phyloP scores from a whole-genome alignment of 2,888 invertebrate genomes.

The Linnaemya tessellans region DNA sequence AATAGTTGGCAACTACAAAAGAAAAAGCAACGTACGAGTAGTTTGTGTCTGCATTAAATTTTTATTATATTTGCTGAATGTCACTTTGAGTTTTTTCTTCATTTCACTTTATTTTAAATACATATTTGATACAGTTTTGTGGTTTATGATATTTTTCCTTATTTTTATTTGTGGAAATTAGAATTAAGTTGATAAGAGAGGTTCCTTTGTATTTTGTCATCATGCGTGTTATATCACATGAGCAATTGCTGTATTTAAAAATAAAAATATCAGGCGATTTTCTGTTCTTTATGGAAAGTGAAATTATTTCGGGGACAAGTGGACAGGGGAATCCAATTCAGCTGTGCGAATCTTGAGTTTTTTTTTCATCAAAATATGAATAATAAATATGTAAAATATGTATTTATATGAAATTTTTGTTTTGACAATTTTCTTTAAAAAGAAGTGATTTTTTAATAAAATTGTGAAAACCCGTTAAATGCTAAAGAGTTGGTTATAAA shows the following conservation, averaged over 20 bases:
- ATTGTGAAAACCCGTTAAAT: too few species aligned
- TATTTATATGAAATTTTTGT: too few species aligned
- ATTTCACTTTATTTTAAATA: background rate
- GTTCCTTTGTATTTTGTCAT: slow-evolving; percentile 63
- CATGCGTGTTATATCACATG: slow-evolving; percentile 21
- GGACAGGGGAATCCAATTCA: too few species aligned
- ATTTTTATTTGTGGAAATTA: slow-evolving; percentile 45
- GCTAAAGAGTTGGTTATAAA: too few species aligned
- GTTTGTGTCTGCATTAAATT: slow-evolving; percentile 19
- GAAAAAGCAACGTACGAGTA: background rate
- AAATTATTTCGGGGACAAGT: background rate
- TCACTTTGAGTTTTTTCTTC: slow-evolving; percentile 33
- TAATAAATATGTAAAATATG: too few species aligned
- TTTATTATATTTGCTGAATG: slow-evolving; percentile 68
- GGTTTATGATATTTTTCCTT: background rate
- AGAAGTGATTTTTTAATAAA: background rate
- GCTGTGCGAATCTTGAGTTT: background rate
- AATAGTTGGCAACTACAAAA: slow-evolving; percentile 40
- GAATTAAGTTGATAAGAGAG: slow-evolving; percentile 51
- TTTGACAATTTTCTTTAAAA: too few species aligned
- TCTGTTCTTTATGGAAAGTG: background rate
- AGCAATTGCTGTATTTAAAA: background rate
- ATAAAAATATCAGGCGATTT: slow-evolving; percentile 19
- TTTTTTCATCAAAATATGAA: too few species aligned
- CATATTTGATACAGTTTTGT: slow-evolving; percentile 18